phyloP scores from a whole-genome alignment of 1,140 invertebrate genomes.

The Rhopalosiphum maidis region DNA sequence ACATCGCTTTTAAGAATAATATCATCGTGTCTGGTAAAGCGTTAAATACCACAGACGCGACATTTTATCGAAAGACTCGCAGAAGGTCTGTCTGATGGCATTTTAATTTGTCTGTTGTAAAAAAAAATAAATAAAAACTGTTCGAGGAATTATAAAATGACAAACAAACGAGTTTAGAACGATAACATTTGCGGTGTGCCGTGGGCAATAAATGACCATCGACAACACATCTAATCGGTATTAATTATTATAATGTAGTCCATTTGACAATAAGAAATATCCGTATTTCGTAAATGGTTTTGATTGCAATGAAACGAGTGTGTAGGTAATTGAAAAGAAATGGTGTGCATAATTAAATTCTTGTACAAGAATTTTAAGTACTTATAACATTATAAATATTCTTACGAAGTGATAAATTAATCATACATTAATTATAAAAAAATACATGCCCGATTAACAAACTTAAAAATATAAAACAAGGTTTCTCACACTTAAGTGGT shows the following conservation, averaged over 20 bases:
- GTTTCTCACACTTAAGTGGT: no score
- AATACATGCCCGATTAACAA: no score
- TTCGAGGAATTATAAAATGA: neutral
- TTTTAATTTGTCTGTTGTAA: neutral
- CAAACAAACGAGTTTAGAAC: conserved; percentile 3
- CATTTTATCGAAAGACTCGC: neutral
- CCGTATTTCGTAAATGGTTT: neutral
- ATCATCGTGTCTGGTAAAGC: neutral
- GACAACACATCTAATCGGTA: neutral
- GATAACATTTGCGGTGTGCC: neutral
- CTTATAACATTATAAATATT: no score
- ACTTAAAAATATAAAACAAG: no score
- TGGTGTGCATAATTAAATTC: neutral
- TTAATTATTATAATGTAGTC: conserved; percentile 2
- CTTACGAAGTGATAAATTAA: no score
- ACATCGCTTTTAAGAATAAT: neutral
- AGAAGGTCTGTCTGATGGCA: conserved; percentile 7
- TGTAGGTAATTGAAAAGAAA: neutral
- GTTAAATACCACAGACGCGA: neutral
- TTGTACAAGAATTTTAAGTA: neutral
- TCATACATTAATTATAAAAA: no score
- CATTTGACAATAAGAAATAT: neutral
- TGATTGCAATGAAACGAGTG: neutral
- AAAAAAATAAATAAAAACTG: neutral
- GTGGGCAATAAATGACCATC: neutral